phyloP scores from a whole-genome alignment of 2,113 vertebrate species.

The Tupaia chinensis region DNA sequence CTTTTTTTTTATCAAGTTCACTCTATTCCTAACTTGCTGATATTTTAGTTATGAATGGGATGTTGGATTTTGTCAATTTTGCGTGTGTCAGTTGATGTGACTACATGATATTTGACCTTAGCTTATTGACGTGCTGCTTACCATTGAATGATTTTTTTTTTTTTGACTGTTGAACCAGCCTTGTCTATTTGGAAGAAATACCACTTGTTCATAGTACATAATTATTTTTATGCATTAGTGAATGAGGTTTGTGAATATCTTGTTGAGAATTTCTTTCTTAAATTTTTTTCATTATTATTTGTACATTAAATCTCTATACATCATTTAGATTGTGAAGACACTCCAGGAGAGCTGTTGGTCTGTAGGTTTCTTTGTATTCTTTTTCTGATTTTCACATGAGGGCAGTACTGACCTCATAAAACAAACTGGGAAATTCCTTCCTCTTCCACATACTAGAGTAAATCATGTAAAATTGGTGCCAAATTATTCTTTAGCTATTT shows the following conservation, averaged over 20 bases:
- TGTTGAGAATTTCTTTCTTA: background rate
- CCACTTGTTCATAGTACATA: background rate
- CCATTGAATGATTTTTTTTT: background rate
- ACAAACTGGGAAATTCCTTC: background rate
- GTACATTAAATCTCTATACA: too few species aligned
- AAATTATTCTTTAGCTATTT: slow-evolving; percentile 18
- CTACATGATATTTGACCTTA: background rate
- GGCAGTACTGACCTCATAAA: background rate
- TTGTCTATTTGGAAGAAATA: background rate
- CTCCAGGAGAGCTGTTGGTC: background rate
- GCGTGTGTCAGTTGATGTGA: background rate
- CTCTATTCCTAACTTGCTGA: background rate
- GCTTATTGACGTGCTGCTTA: background rate
- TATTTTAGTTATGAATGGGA: background rate
- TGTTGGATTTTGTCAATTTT: background rate
- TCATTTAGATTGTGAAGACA: background rate
- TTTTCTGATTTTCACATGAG: background rate
- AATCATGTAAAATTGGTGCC: background rate
- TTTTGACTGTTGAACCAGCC: background rate
- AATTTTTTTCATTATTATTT: too few species aligned
- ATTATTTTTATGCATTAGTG: background rate
- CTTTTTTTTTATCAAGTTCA: background rate
- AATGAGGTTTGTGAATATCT: background rate
- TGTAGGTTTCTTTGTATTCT: background rate
- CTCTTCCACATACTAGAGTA: background rate